Evolutionary conservation across 2,113 vertebrate genomes (phyloP), one percentile per base, ranked within the genome.

Genomic region (Mionectes macconnelli): DNA sequence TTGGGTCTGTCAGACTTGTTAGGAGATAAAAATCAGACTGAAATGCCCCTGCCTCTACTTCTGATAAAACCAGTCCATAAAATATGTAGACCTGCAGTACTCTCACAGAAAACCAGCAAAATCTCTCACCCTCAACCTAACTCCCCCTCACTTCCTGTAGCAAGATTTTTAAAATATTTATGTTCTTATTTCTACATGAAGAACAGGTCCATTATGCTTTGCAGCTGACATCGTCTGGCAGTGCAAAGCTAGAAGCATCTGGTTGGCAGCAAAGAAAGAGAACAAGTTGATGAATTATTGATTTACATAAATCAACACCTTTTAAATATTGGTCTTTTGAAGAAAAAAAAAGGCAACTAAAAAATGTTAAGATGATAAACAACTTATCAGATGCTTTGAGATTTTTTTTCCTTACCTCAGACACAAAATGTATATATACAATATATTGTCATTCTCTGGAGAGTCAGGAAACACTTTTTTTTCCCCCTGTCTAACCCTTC

Each of bases 131-230:
- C 68, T 84, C 78, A 77, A 81, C 88, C 84, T 74, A 80, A 84
- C 79, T 91, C 96, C 89, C 87, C 94, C 95, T 96, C 96, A 96
- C 96, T 98, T 98, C 98, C 98, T 97, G 95, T 91, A 89, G 95
- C 80, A 98, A 96, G 97, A 98, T 98, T 98, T 98, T 97, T 99
- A 16, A 99, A 99, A 99, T 99, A 99, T 99, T 99, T 98, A 99
- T 99, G 98, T 95, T 98, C 97, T 98, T 98, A 98, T 98, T 99
- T 98, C 98, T 98, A 97, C 98, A 96, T 98, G 97, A 98, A 97
- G 98, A 97, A 98, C 97, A 98, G 98, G 98, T 95, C 93, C 96
- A 96, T 98, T 98, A 98, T 98, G 98, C 96, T 98, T 95, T 97
- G 98, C 98, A 99, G 98, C 98, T 99, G 98, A 98, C 98, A 98